Evolutionary conservation across 30 jellyfish, hydroid and myxozoan genomes (phyloP).

Genomic region (Sanderia malayensis): DNA sequence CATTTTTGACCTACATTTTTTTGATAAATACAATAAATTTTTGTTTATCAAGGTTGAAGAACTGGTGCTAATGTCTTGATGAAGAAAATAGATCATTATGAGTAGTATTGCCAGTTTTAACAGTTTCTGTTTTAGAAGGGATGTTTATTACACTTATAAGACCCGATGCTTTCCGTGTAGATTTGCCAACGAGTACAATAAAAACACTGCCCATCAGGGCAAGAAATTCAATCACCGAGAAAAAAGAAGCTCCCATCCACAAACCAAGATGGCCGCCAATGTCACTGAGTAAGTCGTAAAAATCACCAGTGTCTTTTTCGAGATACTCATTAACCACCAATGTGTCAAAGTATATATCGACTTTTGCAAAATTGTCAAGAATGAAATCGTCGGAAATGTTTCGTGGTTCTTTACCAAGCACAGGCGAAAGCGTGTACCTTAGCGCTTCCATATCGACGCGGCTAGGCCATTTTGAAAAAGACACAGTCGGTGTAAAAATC

Average conservation of each 20-base stretch:
- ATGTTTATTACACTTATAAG: too few species aligned
- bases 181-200: neutral
- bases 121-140: too few species aligned
- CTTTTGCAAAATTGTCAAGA: slow-evolving; percentile 8
- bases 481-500: neutral
- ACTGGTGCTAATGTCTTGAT: too few species aligned
- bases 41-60: too few species aligned
- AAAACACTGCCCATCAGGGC: slow-evolving; percentile 4
- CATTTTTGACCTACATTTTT: too few species aligned
- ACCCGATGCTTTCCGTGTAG: too few species aligned
- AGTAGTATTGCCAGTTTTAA: too few species aligned
- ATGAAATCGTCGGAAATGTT: slow-evolving; percentile 15
- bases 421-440: neutral
- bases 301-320: slow-evolving; percentile 17
- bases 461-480: slow-evolving; percentile 41
- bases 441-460: slow-evolving; percentile 18
- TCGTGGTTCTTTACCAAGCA: slow-evolving; percentile 13
- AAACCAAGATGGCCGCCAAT: slow-evolving; percentile 67
- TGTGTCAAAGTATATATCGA: slow-evolving; percentile 19
- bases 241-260: slow-evolving; percentile 54
- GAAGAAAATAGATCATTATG: too few species aligned
- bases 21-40: too few species aligned
- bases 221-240: slow-evolving; percentile 15
- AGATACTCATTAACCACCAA: neutral
- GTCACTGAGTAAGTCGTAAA: slow-evolving; percentile 13